Percentiles rank a stretch among this genome's conserved stretches.
Evolutionary conservation across 2,797 vertebrate species (phyloP).

Genomic region (Anguilla obscura): DNA sequence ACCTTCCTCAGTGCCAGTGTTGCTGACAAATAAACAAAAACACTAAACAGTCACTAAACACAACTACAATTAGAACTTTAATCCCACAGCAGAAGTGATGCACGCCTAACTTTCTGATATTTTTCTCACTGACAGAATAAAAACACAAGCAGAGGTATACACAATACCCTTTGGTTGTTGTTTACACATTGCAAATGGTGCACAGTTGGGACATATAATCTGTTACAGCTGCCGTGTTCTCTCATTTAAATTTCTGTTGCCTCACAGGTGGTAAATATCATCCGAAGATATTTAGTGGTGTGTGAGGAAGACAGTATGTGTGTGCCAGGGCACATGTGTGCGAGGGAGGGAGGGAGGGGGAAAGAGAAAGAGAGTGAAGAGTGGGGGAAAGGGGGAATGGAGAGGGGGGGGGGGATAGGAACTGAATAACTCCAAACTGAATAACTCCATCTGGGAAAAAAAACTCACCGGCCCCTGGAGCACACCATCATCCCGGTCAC

Average conservation of each 20-base stretch:
- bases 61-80: neutral
- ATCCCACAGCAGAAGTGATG: neutral
- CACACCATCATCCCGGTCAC: conserved; percentile 86
- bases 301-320: neutral
- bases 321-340: neutral
- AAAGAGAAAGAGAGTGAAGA: neutral
- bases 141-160: neutral
- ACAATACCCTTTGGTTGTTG: neutral
- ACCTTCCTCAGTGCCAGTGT: neutral
- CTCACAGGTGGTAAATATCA: neutral
- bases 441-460: conserved; percentile 15
- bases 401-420: neutral
- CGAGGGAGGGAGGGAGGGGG: neutral
- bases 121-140: neutral
- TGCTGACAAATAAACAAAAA: no score
- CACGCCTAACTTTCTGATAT: neutral
- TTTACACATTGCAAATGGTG: neutral
- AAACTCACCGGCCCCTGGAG: conserved; percentile 87
- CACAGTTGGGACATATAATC: neutral
- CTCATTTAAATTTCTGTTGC: neutral
- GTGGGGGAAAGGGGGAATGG: neutral
- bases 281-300: neutral
- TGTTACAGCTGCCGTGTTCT: neutral
- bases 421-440: conserved; percentile 5
- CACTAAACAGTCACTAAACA: neutral